Percentiles rank a stretch among this genome's conserved stretches.
These are phyloP conservation scores for Macrostomum lignano DNA, from an alignment of 1,140 invertebrate genomes.

Conservation along the genomic window DNA sequence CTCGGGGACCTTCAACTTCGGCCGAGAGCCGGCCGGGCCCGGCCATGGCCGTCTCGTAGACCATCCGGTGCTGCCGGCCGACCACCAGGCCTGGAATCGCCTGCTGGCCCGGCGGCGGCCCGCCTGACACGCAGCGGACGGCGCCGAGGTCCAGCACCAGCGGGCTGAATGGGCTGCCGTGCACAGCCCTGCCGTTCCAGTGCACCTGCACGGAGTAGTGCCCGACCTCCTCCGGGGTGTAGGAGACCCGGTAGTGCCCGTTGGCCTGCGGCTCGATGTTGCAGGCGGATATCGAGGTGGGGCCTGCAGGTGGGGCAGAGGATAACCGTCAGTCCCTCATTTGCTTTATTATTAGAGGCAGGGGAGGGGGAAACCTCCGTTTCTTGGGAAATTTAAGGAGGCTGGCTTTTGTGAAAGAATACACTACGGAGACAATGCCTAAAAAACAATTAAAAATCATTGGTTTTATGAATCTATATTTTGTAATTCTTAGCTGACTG, in stretches of 20 bases:
- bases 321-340: background rate
- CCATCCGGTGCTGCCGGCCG: constrained; percentile 37
- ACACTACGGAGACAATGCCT: too few relatives aligned
- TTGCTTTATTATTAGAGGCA: too few relatives aligned
- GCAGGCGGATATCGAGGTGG: constrained; percentile 4
- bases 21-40: constrained; percentile 36
- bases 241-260: too few relatives aligned
- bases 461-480: too few relatives aligned
- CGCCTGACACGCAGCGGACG: background rate
- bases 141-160: constrained; percentile 9
- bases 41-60: constrained; percentile 33
- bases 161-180: constrained; percentile 13
- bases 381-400: too few relatives aligned
- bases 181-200: too few relatives aligned
- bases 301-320: constrained; percentile 1
- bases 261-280: constrained; percentile 4
- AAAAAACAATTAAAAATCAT: too few relatives aligned
- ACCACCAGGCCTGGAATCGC: constrained; percentile 1
- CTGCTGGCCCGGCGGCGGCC: background rate
- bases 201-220: too few relatives aligned
- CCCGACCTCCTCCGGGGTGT: too few relatives aligned
- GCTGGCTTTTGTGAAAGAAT: too few relatives aligned
- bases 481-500: too few relatives aligned
- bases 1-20: constrained; percentile 39
- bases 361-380: too few relatives aligned